Conservation (phyloP, 2,888 invertebrate genomes). For the Aphodius sticticus region DNA sequence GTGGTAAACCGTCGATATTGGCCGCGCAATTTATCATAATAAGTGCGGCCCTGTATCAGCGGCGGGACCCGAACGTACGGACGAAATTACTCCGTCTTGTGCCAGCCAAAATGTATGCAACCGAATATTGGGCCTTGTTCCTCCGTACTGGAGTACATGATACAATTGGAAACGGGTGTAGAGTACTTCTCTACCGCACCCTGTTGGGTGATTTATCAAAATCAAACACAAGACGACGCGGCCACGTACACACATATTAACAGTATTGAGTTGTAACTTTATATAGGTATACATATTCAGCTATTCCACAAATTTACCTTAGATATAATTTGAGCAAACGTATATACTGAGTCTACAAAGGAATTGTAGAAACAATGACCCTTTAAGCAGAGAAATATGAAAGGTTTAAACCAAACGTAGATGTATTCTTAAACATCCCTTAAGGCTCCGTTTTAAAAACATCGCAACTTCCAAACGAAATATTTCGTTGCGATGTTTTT, state of each 20-base stretch:
- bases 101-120: neutral
- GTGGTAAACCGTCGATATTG: slow-evolving; percentile 4
- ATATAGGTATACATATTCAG: neutral
- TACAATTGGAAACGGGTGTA: neutral
- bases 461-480: too few relatives aligned
- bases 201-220: neutral
- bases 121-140: neutral
- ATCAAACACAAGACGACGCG: neutral
- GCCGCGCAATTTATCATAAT: neutral
- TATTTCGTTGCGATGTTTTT: too few relatives aligned
- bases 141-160: neutral
- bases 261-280: neutral
- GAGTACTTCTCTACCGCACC: neutral
- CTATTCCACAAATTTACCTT: too few relatives aligned
- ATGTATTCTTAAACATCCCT: too few relatives aligned
- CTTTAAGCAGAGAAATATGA: too few relatives aligned
- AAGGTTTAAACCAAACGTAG: too few relatives aligned
- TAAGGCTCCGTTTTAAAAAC: too few relatives aligned
- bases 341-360: too few relatives aligned
- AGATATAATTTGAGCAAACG: too few relatives aligned
- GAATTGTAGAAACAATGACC: too few relatives aligned
- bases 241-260: neutral
- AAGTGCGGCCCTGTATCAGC: neutral
- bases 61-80: neutral
- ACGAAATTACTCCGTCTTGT: neutral